Conservation (phyloP, 2,797 vertebrate genomes). For the Gila robusta region DNA sequence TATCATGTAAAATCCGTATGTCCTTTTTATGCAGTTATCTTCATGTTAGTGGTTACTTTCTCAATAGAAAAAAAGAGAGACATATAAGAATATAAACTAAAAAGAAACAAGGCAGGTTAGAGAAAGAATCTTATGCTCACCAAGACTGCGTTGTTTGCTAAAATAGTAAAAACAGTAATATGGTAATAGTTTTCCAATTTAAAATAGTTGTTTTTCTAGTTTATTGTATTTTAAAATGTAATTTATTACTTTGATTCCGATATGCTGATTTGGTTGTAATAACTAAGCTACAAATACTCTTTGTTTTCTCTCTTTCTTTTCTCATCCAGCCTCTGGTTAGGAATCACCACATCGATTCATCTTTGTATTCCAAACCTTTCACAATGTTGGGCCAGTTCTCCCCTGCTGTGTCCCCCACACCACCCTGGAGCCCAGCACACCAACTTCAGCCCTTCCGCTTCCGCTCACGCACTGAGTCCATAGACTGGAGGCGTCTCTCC, state of each 20-base stretch:
- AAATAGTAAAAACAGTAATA: background rate
- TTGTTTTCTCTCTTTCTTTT: background rate
- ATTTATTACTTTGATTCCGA: background rate
- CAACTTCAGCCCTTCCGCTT: slow-evolving; percentile 75
- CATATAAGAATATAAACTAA: background rate
- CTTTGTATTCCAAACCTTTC: background rate
- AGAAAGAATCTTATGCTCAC: background rate
- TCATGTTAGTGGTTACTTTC: background rate
- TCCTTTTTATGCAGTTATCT: background rate
- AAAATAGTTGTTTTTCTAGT: background rate
- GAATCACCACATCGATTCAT: slow-evolving; percentile 51
- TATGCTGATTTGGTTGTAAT: background rate
- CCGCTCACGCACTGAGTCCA: slow-evolving; percentile 65
- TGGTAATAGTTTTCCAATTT: background rate
- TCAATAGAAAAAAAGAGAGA: background rate
- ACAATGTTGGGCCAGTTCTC: slow-evolving; percentile 64
- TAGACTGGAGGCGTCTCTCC: slow-evolving; percentile 80
- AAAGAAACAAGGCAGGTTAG: background rate
- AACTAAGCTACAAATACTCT: background rate
- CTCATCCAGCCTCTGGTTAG: slow-evolving; percentile 67
- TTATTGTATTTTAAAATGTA: background rate
- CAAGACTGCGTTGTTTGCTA: background rate
- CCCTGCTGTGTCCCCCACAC: slow-evolving; percentile 30
- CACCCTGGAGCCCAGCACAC: slow-evolving; percentile 28
- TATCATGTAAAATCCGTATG: background rate